Base-by-base conservation (phyloP, 2,113 vertebrate species). In the Cyprinus carpio region DNA sequence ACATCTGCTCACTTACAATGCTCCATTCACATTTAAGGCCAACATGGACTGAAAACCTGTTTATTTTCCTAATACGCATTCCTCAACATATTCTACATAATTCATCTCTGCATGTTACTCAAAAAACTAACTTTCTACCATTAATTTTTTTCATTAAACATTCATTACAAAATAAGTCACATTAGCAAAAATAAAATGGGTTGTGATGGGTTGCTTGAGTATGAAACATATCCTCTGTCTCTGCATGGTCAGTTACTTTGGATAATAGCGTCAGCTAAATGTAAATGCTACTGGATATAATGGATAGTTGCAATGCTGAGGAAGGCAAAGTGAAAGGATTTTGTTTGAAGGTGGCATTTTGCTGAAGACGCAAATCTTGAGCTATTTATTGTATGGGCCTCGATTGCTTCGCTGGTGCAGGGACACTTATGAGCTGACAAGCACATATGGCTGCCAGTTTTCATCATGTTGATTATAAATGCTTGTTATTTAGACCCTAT, bases 371-470 rank as follows among this genome's bases (percentile, higher is more conserved):
- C 37, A 43, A 46, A 46, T 46, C 78, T 23, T 78, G 3, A 58
- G 51, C 18, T 29, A 25, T 79, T 78, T 60, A 62, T 23, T 62
- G 1, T 18, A 51, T 23, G 31, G 54, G 29, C 27, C 18, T 77
- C 20, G 4, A 54, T 12, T 23, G 51, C 4, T 18, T 58, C 9
- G 75, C 51, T 56, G 51, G 37, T 37, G 27, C 75, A 37, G 29
- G 51, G 29, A 58, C 25, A 54, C 74, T 20, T 31, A 23, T 43
- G 2, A 43, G 43, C 74, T 76, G 25, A 31, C 15, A 31, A 77
- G 75, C 49, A 56, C 40, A 29, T 51, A 75, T 18, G 43, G 43
- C 43, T 75, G 43, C 27, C 51, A 78, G 54, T 60, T 79, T 79
- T 60, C 31, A 78, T 37, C 54, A 16, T 79, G 23, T 12, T n/a